These are phyloP conservation scores for Lutjanus campechanus DNA, from an alignment of 2,797 vertebrate species.

Conservation along the genomic window DNA sequence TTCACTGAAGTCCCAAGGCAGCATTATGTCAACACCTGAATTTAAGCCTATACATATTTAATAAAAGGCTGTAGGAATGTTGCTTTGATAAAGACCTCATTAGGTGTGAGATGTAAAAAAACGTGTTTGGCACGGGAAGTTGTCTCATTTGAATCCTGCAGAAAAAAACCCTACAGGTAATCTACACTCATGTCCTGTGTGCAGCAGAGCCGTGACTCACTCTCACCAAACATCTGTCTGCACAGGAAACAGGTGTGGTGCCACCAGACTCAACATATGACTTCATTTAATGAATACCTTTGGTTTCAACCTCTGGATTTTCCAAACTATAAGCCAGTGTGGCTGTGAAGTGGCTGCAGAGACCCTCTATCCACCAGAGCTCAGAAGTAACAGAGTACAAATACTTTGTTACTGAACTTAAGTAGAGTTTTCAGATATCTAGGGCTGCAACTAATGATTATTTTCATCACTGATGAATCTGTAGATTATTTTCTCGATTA, in stretches of 20 bases:
- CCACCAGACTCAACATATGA: slow-evolving; percentile 73
- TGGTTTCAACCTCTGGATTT: slow-evolving; percentile 29
- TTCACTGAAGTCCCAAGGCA: slow-evolving; percentile 43
- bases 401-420: too few relatives aligned
- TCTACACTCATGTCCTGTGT: neutral
- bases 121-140: slow-evolving; percentile 15
- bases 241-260: slow-evolving; percentile 69
- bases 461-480: too few relatives aligned
- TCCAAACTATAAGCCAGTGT: neutral
- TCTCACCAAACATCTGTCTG: slow-evolving; percentile 43
- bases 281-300: slow-evolving; percentile 48
- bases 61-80: slow-evolving; percentile 52
- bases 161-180: slow-evolving; percentile 21
- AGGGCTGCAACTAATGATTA: too few relatives aligned
- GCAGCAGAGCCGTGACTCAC: slow-evolving; percentile 45
- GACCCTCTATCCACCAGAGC: too few relatives aligned
- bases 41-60: slow-evolving; percentile 65
- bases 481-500: too few relatives aligned
- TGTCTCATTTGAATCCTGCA: slow-evolving; percentile 27
- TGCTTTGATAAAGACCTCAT: slow-evolving; percentile 70
- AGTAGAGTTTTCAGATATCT: too few relatives aligned
- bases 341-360: neutral
- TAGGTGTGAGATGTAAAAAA: slow-evolving; percentile 64
- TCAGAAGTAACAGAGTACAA: too few relatives aligned
- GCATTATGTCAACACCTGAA: slow-evolving; percentile 63